Evolutionary conservation across 2,888 invertebrate species (phyloP).

Genomic region (Ommatoiulus sabulosus): DNA sequence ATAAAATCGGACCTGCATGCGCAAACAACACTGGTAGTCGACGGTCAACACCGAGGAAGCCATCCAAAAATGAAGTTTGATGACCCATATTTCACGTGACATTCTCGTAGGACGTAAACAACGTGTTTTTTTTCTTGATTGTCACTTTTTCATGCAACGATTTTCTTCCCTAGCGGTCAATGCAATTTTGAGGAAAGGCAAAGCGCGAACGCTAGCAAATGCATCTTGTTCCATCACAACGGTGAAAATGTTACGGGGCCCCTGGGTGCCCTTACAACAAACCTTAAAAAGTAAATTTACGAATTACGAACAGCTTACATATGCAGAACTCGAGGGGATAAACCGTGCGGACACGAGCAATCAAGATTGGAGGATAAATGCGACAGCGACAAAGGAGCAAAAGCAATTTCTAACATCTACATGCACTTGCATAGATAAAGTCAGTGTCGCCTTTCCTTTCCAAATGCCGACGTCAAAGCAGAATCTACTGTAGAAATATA

Average conservation of each 20-base stretch:
- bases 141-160: background rate
- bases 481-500: background rate
- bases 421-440: background rate
- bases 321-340: conserved; percentile 6
- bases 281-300: conserved; percentile 14
- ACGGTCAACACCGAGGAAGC: background rate
- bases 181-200: background rate
- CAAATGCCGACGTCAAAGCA: background rate
- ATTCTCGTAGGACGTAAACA: background rate
- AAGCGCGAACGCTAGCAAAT: background rate
- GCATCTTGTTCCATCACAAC: background rate
- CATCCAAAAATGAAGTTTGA: background rate
- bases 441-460: background rate
- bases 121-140: background rate
- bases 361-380: conserved; percentile 21
- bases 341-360: background rate
- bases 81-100: background rate
- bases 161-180: background rate
- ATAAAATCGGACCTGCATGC: background rate
- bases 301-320: conserved; percentile 34
- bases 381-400: background rate
- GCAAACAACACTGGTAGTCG: too few species aligned
- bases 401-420: background rate
- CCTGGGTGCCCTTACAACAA: background rate
- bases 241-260: background rate